phyloP scores from a whole-genome alignment of 2,888 invertebrate genomes.

The Habroteleia sp. region DNA sequence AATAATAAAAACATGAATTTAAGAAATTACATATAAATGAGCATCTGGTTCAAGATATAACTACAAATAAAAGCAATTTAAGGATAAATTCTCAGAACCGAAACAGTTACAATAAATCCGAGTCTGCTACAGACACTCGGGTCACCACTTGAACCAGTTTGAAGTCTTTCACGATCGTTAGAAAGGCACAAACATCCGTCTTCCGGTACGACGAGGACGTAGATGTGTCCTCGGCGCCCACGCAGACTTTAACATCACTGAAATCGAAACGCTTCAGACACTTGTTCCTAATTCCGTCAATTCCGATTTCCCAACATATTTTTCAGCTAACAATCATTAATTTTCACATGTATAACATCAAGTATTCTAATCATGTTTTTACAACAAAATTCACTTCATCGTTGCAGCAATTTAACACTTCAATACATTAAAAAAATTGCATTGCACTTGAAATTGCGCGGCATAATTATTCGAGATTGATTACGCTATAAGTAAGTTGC shows the following conservation, averaged over 20 bases:
- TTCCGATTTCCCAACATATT: slow-evolving; percentile 15
- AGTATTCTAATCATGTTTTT: too few species aligned
- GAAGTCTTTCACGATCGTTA: slow-evolving; percentile 70
- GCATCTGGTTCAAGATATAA: too few species aligned
- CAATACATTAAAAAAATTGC: too few species aligned
- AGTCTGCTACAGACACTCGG: slow-evolving; percentile 43
- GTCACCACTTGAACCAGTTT: slow-evolving; percentile 65
- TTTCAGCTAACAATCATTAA: slow-evolving; percentile 16
- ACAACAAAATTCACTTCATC: too few species aligned
- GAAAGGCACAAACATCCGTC: slow-evolving; percentile 76
- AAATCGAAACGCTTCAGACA: slow-evolving; percentile 59
- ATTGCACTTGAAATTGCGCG: too few species aligned
- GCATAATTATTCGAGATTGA: too few species aligned
- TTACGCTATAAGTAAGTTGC: too few species aligned
- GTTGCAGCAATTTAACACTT: too few species aligned
- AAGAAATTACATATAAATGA: too few species aligned
- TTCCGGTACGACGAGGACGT: slow-evolving; percentile 71
- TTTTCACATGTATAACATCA: too few species aligned
- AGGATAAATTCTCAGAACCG: background rate
- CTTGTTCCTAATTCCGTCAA: slow-evolving; percentile 46
- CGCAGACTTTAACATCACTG: slow-evolving; percentile 64
- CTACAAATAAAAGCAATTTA: too few species aligned
- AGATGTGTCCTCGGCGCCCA: slow-evolving; percentile 71
- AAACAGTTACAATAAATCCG: slow-evolving; percentile 27
- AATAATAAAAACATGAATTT: too few species aligned